These are phyloP conservation scores for Gerris lacustris DNA, from an alignment of 2,888 invertebrate species.

Conservation along the genomic window DNA sequence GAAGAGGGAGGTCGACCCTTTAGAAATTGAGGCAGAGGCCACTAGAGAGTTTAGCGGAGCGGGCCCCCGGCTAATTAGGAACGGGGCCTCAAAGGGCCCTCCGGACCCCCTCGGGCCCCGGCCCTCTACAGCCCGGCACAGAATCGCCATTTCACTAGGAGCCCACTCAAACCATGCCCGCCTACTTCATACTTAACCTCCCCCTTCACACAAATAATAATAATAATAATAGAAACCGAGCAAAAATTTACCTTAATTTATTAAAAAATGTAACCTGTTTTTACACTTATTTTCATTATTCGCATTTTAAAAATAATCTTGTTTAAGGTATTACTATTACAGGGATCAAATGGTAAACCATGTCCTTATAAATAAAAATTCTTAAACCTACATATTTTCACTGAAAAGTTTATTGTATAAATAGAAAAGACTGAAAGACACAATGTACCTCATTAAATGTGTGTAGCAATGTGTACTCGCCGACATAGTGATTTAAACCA, in stretches of 20 bases:
- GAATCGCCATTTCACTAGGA: slow-evolving; percentile 1
- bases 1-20: slow-evolving; percentile 7
- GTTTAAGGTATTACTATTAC: too few species aligned
- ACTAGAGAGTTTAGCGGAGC: slow-evolving; percentile 1
- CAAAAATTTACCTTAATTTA: neutral
- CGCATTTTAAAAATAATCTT: too few species aligned
- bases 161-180: neutral
- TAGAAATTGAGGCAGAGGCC: slow-evolving; percentile 19
- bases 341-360: too few species aligned
- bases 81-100: neutral
- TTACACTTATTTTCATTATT: neutral
- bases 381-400: too few species aligned
- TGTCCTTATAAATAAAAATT: too few species aligned
- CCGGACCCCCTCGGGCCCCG: neutral
- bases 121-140: neutral
- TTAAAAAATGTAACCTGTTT: neutral
- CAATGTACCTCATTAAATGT: too few species aligned
- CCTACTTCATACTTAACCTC: neutral
- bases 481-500: too few species aligned
- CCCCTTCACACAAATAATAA: neutral
- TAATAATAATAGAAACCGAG: neutral
- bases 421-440: too few species aligned
- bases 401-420: too few species aligned
- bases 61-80: neutral
- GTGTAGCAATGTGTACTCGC: too few species aligned